Percentiles rank a stretch among this genome's conserved stretches.
Evolutionary conservation across 2,797 vertebrate genomes (phyloP).

Genomic region (Amblyraja radiata): DNA sequence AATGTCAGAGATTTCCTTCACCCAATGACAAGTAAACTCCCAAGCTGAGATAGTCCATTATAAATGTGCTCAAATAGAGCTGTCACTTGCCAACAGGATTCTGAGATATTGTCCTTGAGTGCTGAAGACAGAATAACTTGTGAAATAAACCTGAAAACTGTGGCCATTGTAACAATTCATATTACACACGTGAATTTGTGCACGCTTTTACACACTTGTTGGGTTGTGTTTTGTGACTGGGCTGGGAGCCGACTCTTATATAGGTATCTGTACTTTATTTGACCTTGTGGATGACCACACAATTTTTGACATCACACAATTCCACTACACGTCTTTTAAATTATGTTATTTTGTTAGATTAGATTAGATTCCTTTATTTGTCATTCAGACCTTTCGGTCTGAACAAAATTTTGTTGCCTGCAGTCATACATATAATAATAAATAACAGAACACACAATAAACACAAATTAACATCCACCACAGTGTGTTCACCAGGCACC

Average conservation of each 20-base stretch:
- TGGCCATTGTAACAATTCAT: neutral
- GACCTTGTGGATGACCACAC: neutral
- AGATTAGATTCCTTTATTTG: too few relatives aligned
- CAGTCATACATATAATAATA: too few relatives aligned
- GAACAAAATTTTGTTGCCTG: too few relatives aligned
- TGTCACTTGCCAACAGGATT: neutral
- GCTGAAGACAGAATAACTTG: neutral
- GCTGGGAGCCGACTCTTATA: neutral
- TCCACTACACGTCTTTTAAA: neutral
- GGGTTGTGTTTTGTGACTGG: neutral
- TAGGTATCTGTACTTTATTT: conserved; percentile 14
- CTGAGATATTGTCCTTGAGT: neutral
- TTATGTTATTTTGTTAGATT: neutral
- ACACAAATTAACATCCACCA: too few relatives aligned
- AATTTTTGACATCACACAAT: neutral
- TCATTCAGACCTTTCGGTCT: too few relatives aligned
- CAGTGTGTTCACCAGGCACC: too few relatives aligned
- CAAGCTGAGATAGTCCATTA: neutral
- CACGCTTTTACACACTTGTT: too few relatives aligned
- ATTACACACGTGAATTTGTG: too few relatives aligned
- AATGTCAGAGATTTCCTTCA: neutral
- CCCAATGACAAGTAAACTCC: neutral
- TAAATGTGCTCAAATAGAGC: neutral
- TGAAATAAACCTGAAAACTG: neutral
- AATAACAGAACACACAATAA: too few relatives aligned